Percentiles rank a stretch among this genome's conserved stretches.
phyloP scores from a whole-genome alignment of 2,113 vertebrate species.

The Phalacrocorax carbo region DNA sequence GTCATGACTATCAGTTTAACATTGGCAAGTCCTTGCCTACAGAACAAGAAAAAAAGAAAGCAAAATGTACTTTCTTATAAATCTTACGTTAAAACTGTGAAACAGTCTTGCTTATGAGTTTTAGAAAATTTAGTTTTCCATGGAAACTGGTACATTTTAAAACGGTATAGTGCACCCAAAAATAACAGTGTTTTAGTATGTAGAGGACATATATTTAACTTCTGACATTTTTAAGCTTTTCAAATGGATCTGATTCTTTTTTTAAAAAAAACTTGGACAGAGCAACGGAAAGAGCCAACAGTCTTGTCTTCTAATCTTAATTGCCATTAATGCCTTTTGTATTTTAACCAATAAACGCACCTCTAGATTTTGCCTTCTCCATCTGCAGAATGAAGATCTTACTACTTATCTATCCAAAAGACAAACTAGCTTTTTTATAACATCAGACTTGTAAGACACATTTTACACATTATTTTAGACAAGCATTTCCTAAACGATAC shows the following conservation, averaged over 20 bases:
- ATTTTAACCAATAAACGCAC: neutral
- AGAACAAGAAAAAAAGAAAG: neutral
- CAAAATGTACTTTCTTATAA: neutral
- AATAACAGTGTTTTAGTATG: neutral
- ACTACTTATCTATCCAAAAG: neutral
- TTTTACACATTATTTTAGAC: neutral
- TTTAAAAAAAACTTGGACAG: neutral
- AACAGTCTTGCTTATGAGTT: neutral
- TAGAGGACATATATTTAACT: neutral
- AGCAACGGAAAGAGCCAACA: neutral
- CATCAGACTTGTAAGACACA: neutral
- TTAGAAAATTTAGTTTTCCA: neutral
- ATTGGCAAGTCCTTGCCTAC: constrained; percentile 82
- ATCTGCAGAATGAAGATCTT: neutral
- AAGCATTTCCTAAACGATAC: neutral
- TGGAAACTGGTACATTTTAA: neutral
- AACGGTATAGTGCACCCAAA: neutral
- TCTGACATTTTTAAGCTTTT: neutral
- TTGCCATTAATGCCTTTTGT: neutral
- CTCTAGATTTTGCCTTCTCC: neutral
- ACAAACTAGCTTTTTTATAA: neutral
- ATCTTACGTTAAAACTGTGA: neutral
- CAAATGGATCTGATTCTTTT: neutral
- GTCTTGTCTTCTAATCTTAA: neutral
- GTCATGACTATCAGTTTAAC: constrained; percentile 89